Conservation (phyloP, 2,888 invertebrate species). For the Drosophila imparisetae region DNA sequence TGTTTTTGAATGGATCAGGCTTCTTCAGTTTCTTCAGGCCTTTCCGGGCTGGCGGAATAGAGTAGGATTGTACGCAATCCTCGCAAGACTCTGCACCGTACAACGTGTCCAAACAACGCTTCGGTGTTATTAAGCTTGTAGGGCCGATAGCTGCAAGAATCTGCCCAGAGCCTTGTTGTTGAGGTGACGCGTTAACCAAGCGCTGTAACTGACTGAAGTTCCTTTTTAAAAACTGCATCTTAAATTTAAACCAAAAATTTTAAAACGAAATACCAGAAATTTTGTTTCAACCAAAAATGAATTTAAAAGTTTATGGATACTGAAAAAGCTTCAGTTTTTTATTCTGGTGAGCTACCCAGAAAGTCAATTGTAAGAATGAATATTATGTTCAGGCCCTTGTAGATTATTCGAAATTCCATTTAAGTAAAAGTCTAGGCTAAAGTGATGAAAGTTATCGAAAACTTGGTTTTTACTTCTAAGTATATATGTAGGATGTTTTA, state of each 20-base stretch:
- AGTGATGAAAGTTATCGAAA: neutral
- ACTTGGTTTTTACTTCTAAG: rapidly evolving
- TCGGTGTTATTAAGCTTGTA: neutral
- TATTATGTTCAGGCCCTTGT: too few relatives aligned
- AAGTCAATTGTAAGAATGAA: conserved; percentile 18
- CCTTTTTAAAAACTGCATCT: conserved; percentile 27
- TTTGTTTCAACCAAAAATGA: neutral
- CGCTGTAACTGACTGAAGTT: conserved; percentile 6
- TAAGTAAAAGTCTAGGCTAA: conserved; percentile 15
- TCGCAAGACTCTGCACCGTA: conserved; percentile 50
- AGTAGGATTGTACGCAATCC: conserved; percentile 35
- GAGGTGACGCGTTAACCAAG: neutral
- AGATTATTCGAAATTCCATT: neutral
- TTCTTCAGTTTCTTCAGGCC: conserved; percentile 17
- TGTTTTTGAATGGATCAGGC: conserved; percentile 22
- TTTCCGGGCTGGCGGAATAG: neutral
- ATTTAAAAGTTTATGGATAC: neutral
- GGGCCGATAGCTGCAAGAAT: neutral
- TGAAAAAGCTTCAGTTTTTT: conserved; percentile 18
- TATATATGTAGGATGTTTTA: neutral
- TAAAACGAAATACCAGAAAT: neutral
- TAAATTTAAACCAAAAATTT: neutral
- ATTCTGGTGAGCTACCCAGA: conserved; percentile 10
- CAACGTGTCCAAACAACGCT: conserved; percentile 30
- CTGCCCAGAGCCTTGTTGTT: neutral